phyloP scores from a whole-genome alignment of 2,797 vertebrate species.

The Enteromius anoplus region DNA sequence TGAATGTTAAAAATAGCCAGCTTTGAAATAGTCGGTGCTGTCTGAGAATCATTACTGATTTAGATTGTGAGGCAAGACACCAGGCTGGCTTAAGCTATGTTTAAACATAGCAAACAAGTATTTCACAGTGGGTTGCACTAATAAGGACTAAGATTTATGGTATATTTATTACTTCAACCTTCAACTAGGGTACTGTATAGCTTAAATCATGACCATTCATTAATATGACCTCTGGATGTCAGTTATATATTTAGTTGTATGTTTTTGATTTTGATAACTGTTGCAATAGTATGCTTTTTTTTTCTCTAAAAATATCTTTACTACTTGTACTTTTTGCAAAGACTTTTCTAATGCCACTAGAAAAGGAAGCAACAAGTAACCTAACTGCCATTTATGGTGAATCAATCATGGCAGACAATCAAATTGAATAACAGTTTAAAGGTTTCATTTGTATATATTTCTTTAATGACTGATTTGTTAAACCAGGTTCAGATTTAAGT shows the following conservation, averaged over 20 bases:
- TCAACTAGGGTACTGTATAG: not conserved
- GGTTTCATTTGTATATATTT: no score
- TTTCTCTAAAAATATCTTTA: not conserved
- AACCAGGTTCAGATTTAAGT: not conserved
- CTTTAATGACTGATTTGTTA: slow-evolving; percentile 1
- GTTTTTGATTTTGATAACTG: not conserved
- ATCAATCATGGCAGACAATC: not conserved
- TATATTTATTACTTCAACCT: not conserved
- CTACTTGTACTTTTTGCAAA: not conserved
- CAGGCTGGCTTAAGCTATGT: not conserved
- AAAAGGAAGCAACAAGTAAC: not conserved
- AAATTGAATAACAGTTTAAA: not conserved
- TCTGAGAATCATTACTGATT: slow-evolving; percentile 25
- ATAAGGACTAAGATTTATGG: not conserved
- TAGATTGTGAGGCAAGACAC: slow-evolving; percentile 8
- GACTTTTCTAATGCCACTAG: not conserved
- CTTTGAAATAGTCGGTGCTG: slow-evolving; percentile 40
- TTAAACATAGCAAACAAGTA: not conserved
- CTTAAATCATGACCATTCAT: not conserved
- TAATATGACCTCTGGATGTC: not conserved
- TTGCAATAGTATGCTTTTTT: not conserved
- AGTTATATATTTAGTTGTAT: not conserved
- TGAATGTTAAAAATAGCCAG: slow-evolving; percentile 26
- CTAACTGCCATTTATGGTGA: not conserved
- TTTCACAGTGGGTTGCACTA: not conserved